Percentiles rank a stretch among this genome's conserved stretches.
phyloP scores from a whole-genome alignment of 2,797 vertebrate species.

The Brachymystax lenok region DNA sequence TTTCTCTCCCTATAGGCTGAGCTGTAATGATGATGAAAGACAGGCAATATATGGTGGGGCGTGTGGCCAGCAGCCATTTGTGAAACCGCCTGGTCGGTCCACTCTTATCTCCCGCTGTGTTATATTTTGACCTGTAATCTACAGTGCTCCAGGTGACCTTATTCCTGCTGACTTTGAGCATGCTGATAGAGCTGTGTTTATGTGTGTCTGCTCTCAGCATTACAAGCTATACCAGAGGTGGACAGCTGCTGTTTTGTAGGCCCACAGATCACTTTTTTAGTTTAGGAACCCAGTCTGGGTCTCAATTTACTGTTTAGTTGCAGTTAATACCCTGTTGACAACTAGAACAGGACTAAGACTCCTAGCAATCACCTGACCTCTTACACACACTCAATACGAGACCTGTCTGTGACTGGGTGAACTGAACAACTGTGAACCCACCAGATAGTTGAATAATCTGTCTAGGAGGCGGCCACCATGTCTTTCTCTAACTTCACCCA shows the following conservation, averaged over 20 bases:
- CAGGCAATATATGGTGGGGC: slow-evolving; percentile 14
- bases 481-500: not conserved
- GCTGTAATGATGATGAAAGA: slow-evolving; percentile 5
- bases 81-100: slow-evolving; percentile 14
- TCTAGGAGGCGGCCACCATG: not conserved
- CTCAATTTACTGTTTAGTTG: too few relatives aligned
- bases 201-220: slow-evolving; percentile 31
- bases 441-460: not conserved
- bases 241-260: too few relatives aligned
- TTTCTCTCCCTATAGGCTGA: not conserved
- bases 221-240: slow-evolving; percentile 8
- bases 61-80: slow-evolving; percentile 9
- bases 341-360: slow-evolving; percentile 3
- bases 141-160: slow-evolving; percentile 42
- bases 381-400: not conserved
- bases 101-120: slow-evolving; percentile 37
- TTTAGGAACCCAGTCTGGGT: too few relatives aligned
- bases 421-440: not conserved
- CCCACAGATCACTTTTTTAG: too few relatives aligned
- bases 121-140: slow-evolving; percentile 45
- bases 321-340: not conserved
- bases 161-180: slow-evolving; percentile 48
- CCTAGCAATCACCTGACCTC: not conserved
- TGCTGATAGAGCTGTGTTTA: slow-evolving; percentile 42
- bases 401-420: not conserved